Base-by-base conservation (phyloP, 2,888 invertebrate species). In the Thalpophila matura region DNA sequence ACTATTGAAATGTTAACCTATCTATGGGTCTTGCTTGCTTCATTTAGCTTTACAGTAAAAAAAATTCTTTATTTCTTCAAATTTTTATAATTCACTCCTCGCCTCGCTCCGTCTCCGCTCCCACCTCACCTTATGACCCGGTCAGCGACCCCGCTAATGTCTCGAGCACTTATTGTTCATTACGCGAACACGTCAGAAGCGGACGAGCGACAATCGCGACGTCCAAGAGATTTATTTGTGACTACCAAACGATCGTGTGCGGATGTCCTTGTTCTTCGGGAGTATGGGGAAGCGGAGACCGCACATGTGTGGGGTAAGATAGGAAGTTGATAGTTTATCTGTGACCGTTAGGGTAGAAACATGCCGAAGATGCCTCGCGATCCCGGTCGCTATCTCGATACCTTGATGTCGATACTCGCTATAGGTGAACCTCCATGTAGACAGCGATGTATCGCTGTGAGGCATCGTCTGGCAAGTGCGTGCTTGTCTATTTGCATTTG, bases 141-240 rank as follows among this genome's bases (percentile, higher is more conserved):
- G 86, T 82, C 84, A 72, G 54, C 66, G 87, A 88, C 88, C 87
- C 66, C 76, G 77, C 82, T 86, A 86, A 85, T 86, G 82, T 68
- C 74, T 66, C 73, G 57, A 77, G 76, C 85, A 82, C 82, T 88
- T 85, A 85, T 80, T 81, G 84, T 81, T 86, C 82, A 82, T 86
- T 87, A 86, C 77, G 64, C 55, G 50, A 57, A 55, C 73, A 77
- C 78, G 77, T 77, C 24, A 14, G 37, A 51, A n/a, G 49, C 64
- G 46, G 59, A 65, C 55, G 37, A 40, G 38, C 54, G 65, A 60
- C 71, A 53, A 76, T 73, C 47, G 67, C 66, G 46, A 67, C 58
- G 38, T 27, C 31, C 49, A 59, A 74, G 27, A 68, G 60, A 51
- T 70, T 67, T 66, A 51, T 70, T 67, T 66, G 73, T 35, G 42